These are phyloP conservation scores for Ascaphus truei DNA, from an alignment of 2,113 vertebrate species.

Conservation along the genomic window DNA sequence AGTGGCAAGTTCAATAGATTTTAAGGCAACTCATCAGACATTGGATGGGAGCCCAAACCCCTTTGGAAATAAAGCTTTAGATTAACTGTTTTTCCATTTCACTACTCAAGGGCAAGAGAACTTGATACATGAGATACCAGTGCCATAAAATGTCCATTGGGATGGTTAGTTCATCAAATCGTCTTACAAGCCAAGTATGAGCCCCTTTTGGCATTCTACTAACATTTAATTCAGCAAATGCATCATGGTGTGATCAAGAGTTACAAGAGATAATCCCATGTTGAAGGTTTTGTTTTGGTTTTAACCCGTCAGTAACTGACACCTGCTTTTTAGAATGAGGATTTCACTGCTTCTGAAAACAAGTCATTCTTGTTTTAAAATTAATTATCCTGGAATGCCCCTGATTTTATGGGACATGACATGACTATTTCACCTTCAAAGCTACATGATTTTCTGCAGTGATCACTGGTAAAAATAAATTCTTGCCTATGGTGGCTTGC, in stretches of 20 bases:
- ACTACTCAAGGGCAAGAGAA: slow-evolving; percentile 38
- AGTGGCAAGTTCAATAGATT: slow-evolving; percentile 41
- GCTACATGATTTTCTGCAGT: slow-evolving; percentile 51
- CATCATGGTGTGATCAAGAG: background rate
- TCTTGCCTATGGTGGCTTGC: slow-evolving; percentile 52
- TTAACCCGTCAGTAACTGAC: slow-evolving; percentile 29
- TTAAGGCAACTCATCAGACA: slow-evolving; percentile 44
- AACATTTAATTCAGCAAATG: slow-evolving; percentile 37
- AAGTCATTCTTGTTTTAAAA: slow-evolving; percentile 48
- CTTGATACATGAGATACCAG: slow-evolving; percentile 31
- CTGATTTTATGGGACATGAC: slow-evolving; percentile 53
- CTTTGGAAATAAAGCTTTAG: slow-evolving; percentile 42
- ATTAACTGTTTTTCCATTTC: slow-evolving; percentile 47
- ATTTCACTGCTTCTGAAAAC: slow-evolving; percentile 45
- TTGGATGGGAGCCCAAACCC: slow-evolving; percentile 41
- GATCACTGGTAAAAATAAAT: slow-evolving; percentile 66
- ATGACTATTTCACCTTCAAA: slow-evolving; percentile 59
- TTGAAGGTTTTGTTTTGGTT: slow-evolving; percentile 34
- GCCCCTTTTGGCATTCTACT: background rate
- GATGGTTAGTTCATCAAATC: background rate
- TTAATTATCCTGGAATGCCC: slow-evolving; percentile 46
- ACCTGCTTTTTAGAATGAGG: slow-evolving; percentile 37
- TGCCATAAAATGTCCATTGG: background rate
- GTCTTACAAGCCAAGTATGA: slow-evolving; percentile 8
- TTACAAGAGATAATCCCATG: background rate